Evolutionary conservation across 2,888 invertebrate genomes (phyloP), one percentile per base, ranked within the genome.

Genomic region (Epsilonema sp.): DNA sequence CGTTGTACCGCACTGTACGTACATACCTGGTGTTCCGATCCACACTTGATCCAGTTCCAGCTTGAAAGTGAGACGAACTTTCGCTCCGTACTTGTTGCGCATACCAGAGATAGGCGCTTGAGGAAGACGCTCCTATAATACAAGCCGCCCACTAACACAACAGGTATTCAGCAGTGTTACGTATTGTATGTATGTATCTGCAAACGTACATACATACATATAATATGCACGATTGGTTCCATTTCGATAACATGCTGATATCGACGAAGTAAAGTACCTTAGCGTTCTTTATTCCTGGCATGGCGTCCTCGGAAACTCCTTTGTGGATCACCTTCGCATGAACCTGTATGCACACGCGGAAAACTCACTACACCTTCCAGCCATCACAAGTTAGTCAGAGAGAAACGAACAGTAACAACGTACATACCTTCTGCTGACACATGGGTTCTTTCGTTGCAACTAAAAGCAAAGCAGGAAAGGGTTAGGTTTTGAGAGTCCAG

Each of bases 61-160:
- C 73, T 87, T 87, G 67, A 87, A 87, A 42, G 86, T 86, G 50
- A 87, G 74, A 56, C 86, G 73, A 45, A 87, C 82, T 74, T 85
- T 86, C 3, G 82, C 82, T 19, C 85, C 84, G 51, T 78, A 76
- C 65, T 84, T 83, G 67, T 85, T 86, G 62, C 86, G 71, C 86
- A 87, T 86, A 42, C 86, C 86, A 53, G 80, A 77, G 25, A 87
- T 65, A 31, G 86, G 85, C 47, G 76, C 74, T 44, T 77, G 76
- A 26, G 87, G 87, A 53, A 87, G 69, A 25, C 78, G 74, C 64
- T 84, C 83, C 50, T 55, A 43, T 24, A 13, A n/a, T n/a, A n/a
- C n/a, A n/a, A n/a, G n/a, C n/a, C n/a, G n/a, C n/a, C n/a, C n/a
- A n/a, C n/a, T n/a, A n/a, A n/a, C n/a, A n/a, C n/a, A n/a, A n/a